A percentile compares a stretch with the other conserved stretches of the same genome.
These are phyloP conservation scores for Thoracochromis brauschi DNA, from an alignment of 2,113 vertebrate species.

Conservation along the genomic window DNA sequence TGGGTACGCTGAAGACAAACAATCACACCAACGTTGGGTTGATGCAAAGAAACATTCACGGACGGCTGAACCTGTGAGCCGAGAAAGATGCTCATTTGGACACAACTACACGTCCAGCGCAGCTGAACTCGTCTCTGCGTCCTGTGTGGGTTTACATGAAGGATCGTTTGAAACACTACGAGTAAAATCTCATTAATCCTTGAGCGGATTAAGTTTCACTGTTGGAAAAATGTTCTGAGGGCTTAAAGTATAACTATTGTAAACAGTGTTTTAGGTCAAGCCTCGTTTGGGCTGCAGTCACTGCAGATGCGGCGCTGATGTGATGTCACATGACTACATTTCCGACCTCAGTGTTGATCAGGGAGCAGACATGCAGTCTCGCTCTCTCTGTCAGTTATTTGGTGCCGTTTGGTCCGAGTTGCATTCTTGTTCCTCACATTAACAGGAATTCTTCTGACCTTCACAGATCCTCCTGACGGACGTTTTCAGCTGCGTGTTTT, in stretches of 20 bases:
- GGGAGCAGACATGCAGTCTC: background rate
- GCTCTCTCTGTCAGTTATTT: background rate
- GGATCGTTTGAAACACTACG: background rate
- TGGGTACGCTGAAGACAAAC: fast-evolving
- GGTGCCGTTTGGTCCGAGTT: background rate
- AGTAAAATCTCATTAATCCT: background rate
- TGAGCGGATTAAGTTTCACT: background rate
- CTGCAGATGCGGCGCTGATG: background rate
- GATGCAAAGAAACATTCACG: background rate
- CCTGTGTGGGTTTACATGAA: background rate
- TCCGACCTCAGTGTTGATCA: fast-evolving
- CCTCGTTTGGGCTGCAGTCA: background rate
- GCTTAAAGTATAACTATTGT: background rate
- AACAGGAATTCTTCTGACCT: background rate
- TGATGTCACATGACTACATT: fast-evolving
- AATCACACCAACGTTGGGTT: background rate
- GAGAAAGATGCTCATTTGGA: background rate
- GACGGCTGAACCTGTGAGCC: fast-evolving
- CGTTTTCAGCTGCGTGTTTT: background rate
- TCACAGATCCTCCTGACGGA: background rate
- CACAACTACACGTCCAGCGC: fast-evolving
- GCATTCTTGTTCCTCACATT: fast-evolving
- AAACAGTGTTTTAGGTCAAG: background rate
- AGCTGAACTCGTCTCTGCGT: fast-evolving
- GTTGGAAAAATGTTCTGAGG: background rate